phyloP scores from a whole-genome alignment of 2,113 vertebrate species.

The Malurus alboscapulatus region DNA sequence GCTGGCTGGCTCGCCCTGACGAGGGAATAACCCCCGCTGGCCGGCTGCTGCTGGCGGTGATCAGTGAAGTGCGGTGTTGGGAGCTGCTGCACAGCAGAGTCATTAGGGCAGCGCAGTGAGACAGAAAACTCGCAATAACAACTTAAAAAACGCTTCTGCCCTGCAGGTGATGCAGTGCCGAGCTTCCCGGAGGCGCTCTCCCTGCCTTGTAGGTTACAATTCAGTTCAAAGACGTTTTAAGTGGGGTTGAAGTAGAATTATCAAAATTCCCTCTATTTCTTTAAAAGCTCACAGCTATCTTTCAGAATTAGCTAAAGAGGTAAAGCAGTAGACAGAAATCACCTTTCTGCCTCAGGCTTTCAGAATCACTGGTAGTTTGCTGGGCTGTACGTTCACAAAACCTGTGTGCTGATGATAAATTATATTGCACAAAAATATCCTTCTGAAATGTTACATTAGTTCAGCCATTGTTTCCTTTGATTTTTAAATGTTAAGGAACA shows the following conservation, averaged over 20 bases:
- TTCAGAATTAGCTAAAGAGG: neutral
- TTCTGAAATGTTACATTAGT: neutral
- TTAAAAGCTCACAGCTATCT: neutral
- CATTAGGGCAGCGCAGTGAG: neutral
- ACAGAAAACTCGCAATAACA: neutral
- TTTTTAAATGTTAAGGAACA: neutral
- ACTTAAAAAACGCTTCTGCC: neutral
- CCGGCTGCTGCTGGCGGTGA: neutral
- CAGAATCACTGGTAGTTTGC: neutral
- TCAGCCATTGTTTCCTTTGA: neutral
- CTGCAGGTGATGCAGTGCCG: neutral
- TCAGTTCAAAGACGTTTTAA: neutral
- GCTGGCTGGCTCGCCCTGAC: rapidly evolving
- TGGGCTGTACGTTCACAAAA: rapidly evolving
- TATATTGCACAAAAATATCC: neutral
- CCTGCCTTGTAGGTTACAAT: rapidly evolving
- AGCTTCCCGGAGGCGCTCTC: neutral
- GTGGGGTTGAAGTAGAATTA: neutral
- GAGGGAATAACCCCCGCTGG: neutral
- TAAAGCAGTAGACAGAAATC: neutral
- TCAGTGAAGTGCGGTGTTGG: neutral
- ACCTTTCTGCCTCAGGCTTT: neutral
- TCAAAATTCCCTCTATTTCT: neutral
- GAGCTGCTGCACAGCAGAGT: neutral
- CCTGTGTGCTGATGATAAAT: neutral